phyloP scores from a whole-genome alignment of 2,797 vertebrate genomes.

The Pitangus sulphuratus region DNA sequence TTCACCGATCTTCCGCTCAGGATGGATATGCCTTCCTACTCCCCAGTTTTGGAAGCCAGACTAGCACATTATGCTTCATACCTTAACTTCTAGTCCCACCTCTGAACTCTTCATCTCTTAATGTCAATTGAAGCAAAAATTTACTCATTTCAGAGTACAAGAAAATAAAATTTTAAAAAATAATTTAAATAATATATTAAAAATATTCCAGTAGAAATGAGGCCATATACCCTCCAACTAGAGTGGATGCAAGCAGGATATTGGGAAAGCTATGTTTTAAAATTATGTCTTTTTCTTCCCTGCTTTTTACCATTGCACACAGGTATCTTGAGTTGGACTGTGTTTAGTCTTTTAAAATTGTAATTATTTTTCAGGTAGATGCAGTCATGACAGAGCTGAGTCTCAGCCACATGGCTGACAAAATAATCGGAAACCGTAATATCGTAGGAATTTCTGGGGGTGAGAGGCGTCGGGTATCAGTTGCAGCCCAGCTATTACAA shows the following conservation, averaged over 20 bases:
- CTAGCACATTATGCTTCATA: background rate
- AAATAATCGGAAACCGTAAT: constrained; percentile 85
- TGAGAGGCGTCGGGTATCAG: constrained; percentile 91
- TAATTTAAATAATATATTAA: background rate
- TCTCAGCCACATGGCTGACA: constrained; percentile 87
- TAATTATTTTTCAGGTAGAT: constrained; percentile 81
- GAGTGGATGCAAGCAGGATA: background rate
- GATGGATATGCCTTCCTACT: background rate
- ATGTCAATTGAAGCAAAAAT: background rate
- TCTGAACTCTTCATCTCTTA: background rate
- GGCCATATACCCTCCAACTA: background rate
- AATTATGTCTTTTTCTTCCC: fast-evolving
- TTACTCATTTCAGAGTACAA: background rate
- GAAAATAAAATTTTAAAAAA: background rate
- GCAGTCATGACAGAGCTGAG: constrained; percentile 90
- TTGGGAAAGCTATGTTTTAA: background rate
- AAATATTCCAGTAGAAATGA: background rate
- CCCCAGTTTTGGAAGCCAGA: background rate
- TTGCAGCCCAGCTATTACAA: constrained; percentile 92
- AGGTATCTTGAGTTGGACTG: background rate
- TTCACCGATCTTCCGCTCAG: background rate
- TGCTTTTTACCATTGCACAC: background rate
- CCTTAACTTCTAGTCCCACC: background rate
- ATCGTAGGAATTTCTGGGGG: constrained; percentile 90
- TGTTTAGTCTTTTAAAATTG: background rate